Conservation (phyloP, 2,888 invertebrate species). For the Drosophila diplacantha region DNA sequence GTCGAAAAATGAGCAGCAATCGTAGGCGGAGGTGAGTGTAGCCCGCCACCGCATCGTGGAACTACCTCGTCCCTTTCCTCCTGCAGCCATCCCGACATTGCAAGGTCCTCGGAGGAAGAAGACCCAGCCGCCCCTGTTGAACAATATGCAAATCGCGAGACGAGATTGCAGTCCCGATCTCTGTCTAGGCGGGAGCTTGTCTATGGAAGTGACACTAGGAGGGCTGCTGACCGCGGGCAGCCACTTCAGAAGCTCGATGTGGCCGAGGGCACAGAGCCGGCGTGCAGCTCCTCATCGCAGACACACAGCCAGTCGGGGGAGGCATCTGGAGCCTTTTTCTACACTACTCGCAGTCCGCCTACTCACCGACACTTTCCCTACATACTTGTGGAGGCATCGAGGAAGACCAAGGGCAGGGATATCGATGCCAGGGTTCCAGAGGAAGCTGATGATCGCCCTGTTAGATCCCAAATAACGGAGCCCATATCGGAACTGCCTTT, state of each 20-base stretch:
- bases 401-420: neutral
- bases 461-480: neutral
- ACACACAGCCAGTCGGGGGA: neutral
- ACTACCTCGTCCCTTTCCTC: neutral
- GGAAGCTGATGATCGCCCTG: neutral
- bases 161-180: neutral
- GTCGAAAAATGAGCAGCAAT: conserved; percentile 58
- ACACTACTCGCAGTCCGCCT: neutral
- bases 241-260: neutral
- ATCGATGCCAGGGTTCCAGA: neutral
- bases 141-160: conserved; percentile 1
- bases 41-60: no score
- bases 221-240: neutral
- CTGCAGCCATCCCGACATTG: neutral
- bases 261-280: neutral
- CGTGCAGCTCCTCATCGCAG: neutral
- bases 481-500: conserved; percentile 16
- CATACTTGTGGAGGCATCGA: conserved; percentile 1
- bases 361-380: neutral
- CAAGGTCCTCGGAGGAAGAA: conserved; percentile 2
- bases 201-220: neutral
- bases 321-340: neutral
- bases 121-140: neutral
- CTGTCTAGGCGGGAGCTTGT: neutral
- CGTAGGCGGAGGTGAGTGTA: conserved; percentile 55